These are phyloP conservation scores for Drosophila suboccidentalis DNA, from an alignment of 2,888 invertebrate species.

Conservation along the genomic window DNA sequence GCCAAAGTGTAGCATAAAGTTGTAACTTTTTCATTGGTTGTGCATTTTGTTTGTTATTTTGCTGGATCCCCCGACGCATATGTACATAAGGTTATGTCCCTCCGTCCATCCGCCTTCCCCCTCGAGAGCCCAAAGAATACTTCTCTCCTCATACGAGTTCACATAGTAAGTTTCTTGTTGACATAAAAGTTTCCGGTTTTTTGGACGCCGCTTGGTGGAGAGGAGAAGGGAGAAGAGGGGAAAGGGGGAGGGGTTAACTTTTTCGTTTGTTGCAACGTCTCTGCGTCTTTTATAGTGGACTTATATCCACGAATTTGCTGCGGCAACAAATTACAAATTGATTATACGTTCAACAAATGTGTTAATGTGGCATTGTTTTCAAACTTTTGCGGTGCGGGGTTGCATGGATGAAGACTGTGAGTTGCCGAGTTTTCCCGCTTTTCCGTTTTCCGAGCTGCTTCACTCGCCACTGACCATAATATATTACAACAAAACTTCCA, in stretches of 20 bases:
- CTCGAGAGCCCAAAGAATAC: not conserved
- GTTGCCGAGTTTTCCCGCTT: constrained; percentile 28
- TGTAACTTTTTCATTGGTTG: constrained; percentile 64
- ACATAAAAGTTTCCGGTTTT: constrained; percentile 72
- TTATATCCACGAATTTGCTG: constrained; percentile 77
- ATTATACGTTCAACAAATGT: constrained; percentile 82
- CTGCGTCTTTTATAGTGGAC: constrained; percentile 55
- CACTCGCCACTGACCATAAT: constrained; percentile 72
- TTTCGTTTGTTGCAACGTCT: constrained; percentile 34
- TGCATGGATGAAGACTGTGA: constrained; percentile 10
- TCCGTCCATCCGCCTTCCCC: not conserved
- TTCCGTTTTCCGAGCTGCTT: constrained; percentile 35
- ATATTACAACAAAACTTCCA: constrained; percentile 66
- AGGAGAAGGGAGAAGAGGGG: not conserved
- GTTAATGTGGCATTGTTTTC: constrained; percentile 82
- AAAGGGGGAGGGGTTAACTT: constrained; percentile 17
- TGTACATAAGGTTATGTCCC: constrained; percentile 27
- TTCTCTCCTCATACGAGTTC: constrained; percentile 24
- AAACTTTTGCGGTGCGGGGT: constrained; percentile 64
- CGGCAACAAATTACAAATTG: constrained; percentile 83
- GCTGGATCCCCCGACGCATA: constrained; percentile 35
- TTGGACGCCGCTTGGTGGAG: constrained; percentile 25
- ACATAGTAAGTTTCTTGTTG: constrained; percentile 64
- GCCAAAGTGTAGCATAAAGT: constrained; percentile 55
- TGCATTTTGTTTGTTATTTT: constrained; percentile 54